phyloP scores from a whole-genome alignment of 2,888 invertebrate genomes.

The Amorpha juglandis region DNA sequence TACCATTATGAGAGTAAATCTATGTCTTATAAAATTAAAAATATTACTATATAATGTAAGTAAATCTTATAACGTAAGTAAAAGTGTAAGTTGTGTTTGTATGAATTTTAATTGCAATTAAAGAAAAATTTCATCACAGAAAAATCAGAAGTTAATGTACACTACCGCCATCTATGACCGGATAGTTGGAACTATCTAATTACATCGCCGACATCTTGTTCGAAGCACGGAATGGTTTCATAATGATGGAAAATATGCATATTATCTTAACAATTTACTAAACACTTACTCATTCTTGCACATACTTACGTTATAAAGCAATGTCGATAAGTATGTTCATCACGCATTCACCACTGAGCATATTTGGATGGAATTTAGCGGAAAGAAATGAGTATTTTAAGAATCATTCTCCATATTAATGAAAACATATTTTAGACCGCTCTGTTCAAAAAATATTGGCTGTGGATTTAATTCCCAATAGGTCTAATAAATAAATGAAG shows the following conservation, averaged over 20 bases:
- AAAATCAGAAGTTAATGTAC: neutral
- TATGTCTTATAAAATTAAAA: too few relatives aligned
- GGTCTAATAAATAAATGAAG: too few relatives aligned
- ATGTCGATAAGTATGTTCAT: neutral
- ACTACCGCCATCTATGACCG: constrained; percentile 47
- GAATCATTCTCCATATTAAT: neutral
- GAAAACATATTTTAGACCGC: too few relatives aligned
- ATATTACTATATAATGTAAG: too few relatives aligned
- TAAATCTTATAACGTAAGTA: too few relatives aligned
- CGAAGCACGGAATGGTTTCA: constrained; percentile 2
- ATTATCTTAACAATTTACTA: neutral
- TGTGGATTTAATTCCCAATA: too few relatives aligned
- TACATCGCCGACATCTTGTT: constrained; percentile 3
- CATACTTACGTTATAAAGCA: neutral
- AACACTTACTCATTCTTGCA: neutral
- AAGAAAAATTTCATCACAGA: too few relatives aligned
- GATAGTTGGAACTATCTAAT: constrained; percentile 36
- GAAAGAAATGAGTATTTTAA: neutral
- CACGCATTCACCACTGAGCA: neutral
- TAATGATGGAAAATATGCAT: constrained; percentile 20
- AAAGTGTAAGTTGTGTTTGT: too few relatives aligned
- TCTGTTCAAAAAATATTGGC: too few relatives aligned
- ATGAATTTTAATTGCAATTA: too few relatives aligned
- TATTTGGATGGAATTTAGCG: neutral
- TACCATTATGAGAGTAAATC: too few relatives aligned